Evolutionary conservation across 2,888 invertebrate species (phyloP), one percentile per base, ranked within the genome.

Genomic region (Tigriopus californicus): DNA sequence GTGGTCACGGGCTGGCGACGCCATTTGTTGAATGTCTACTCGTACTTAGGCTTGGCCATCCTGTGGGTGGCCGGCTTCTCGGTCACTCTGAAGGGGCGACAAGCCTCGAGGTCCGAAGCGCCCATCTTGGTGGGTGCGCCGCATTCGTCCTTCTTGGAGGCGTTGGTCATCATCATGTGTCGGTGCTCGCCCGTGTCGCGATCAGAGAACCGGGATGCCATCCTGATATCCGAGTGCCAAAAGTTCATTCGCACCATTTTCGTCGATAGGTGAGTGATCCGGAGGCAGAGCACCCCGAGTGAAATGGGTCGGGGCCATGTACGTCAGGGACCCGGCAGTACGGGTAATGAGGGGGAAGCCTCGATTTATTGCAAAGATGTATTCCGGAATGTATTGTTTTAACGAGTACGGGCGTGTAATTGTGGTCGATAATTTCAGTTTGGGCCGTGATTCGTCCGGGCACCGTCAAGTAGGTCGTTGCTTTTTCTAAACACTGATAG

Each of bases 81-180:
- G 40, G 41, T 54, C 40, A 54, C 15, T 1, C 1, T 54, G 8
- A 54, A 41, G 10, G 54, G 54, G 6, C 40, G 41, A 2, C 54
- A 54, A 41, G 54, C 54, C 10, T 13, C 40, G 15, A n/a, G 54
- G 41, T 12, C 54, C 22, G 54, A 54, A 41, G 57, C 57, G 18
- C 57, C 46, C 22, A 57, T 57, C 20, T 46, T 57, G 10, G 57
- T 57, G 18, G 57, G 46, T 46, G 57, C 57, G 22, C 57, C 57
- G 2, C 57, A 57, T 24, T 22, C 22, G 44, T 57, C 57, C 2
- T 57, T 46, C 44, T 41, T 57, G 24, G 57, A 57, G 44, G 47
- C 44, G 4, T 15, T 57, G 10, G 22, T 57, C 13, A 47, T 57
- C 24, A 15, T 15, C 25, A 57, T 42, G 57, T 46, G 46, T 6